Percentiles rank a stretch among this genome's conserved stretches.
Conservation (phyloP, 2,888 invertebrate species). For the Anoncus sp. region DNA sequence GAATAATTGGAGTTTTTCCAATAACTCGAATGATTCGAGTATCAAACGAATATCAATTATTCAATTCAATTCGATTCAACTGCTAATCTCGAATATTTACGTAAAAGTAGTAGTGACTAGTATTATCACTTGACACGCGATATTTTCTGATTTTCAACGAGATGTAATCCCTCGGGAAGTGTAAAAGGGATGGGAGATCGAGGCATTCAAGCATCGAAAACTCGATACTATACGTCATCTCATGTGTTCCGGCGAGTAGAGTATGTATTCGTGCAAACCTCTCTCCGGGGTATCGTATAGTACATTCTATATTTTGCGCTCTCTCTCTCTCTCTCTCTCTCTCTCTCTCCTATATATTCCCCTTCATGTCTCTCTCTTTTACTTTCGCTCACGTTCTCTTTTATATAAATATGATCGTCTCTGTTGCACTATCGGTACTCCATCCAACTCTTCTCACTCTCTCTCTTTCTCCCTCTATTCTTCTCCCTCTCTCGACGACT, state of each 20-base stretch:
- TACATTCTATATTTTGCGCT: conserved; percentile 60
- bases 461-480: conserved; percentile 33
- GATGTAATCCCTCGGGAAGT: conserved; percentile 66
- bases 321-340: conserved; percentile 53
- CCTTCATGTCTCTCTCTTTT: conserved; percentile 52
- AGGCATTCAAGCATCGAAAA: conserved; percentile 77
- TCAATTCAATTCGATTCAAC: conserved; percentile 6
- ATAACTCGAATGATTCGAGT: neutral
- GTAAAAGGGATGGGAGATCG: conserved; percentile 67
- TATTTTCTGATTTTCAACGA: conserved; percentile 70
- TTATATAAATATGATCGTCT: conserved; percentile 55
- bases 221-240: conserved; percentile 79
- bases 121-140: conserved; percentile 62
- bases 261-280: conserved; percentile 76
- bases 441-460: conserved; percentile 37
- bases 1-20: neutral
- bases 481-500: conserved; percentile 58
- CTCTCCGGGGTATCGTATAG: conserved; percentile 78
- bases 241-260: conserved; percentile 75
- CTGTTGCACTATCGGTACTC: conserved; percentile 45
- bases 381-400: conserved; percentile 61
- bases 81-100: neutral
- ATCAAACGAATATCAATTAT: neutral
- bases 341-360: conserved; percentile 32
- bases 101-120: neutral